phyloP scores from a whole-genome alignment of 2,888 invertebrate species.

The Agriopis aurantiaria region DNA sequence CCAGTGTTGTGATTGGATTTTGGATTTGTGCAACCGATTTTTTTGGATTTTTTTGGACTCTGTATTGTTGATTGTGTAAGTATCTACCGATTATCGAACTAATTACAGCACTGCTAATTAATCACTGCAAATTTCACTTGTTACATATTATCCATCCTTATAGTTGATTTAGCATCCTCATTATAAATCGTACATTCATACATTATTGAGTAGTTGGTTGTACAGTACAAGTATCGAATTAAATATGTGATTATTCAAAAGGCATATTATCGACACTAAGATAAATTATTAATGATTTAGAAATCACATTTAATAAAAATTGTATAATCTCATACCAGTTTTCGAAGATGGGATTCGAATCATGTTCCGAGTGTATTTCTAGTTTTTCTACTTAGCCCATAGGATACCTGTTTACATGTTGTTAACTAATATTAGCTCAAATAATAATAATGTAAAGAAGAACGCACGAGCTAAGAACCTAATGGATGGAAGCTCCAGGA shows the following conservation, averaged over 20 bases:
- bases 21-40: slow-evolving; percentile 52
- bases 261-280: slow-evolving; percentile 4
- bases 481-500: too few species aligned
- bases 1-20: slow-evolving; percentile 70
- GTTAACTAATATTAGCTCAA: not conserved
- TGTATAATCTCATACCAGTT: slow-evolving; percentile 30
- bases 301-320: slow-evolving; percentile 26
- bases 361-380: slow-evolving; percentile 37
- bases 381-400: slow-evolving; percentile 25
- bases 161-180: not conserved
- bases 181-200: not conserved
- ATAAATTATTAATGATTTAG: slow-evolving; percentile 30
- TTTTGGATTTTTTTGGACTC: slow-evolving; percentile 54
- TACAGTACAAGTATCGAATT: not conserved
- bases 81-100: slow-evolving; percentile 40
- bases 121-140: slow-evolving; percentile 8
- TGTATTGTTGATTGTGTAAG: slow-evolving; percentile 79
- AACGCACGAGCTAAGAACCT: too few species aligned
- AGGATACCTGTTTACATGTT: slow-evolving; percentile 3
- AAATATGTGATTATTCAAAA: not conserved
- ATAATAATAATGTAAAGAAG: not conserved
- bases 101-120: slow-evolving; percentile 15
- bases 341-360: slow-evolving; percentile 29
- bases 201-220: not conserved
- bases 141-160: not conserved